Base-by-base conservation (phyloP, 2,888 invertebrate species). In the Torymus tubicola region DNA sequence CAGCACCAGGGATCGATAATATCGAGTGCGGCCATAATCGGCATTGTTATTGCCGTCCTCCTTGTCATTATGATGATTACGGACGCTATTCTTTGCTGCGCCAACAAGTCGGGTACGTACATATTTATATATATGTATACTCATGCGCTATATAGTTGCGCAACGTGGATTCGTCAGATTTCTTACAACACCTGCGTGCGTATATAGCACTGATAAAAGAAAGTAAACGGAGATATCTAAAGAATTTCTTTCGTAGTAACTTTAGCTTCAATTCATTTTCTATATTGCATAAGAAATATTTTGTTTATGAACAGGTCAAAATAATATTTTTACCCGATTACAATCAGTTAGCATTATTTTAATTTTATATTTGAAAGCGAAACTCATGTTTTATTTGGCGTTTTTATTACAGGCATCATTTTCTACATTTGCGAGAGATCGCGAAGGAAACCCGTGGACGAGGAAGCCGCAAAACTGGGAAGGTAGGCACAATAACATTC, bases 381-480 rank as follows among this genome's bases (percentile, higher is more conserved):
- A 42, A 42, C 8, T 42, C 42, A 42, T 42, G 8, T 42, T 42
- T 1, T 42, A 42, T 42, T 42, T 42, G 0, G 8, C 53, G 16
- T 58, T 21, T 64, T 60, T 0, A 68, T 70, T 73, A 2, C 86
- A 92, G 92, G 92, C 68, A 88, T 92, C 61, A 88, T 92, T 67
- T 91, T 89, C 85, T 90, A 91, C 82, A 85, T 91, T 63, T 92
- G 91, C 84, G 91, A 91, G 69, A 90, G 91, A 84, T 91, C 93
- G 84, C 93, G 93, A 57, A 92, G 93, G 69, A 95, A 95, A 90
- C 93, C 94, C 78, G 93, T 94, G 80, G 94, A 96, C 85, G 96
- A 96, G 84, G 96, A 96, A 80, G 96, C 96, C 91, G 93, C 95
- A 0, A 96, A 96, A 91, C 92, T 96, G 81, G 96, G 96, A 93